Evolutionary conservation across 2,797 vertebrate genomes (phyloP).

Genomic region (Notolepis coatsorum): DNA sequence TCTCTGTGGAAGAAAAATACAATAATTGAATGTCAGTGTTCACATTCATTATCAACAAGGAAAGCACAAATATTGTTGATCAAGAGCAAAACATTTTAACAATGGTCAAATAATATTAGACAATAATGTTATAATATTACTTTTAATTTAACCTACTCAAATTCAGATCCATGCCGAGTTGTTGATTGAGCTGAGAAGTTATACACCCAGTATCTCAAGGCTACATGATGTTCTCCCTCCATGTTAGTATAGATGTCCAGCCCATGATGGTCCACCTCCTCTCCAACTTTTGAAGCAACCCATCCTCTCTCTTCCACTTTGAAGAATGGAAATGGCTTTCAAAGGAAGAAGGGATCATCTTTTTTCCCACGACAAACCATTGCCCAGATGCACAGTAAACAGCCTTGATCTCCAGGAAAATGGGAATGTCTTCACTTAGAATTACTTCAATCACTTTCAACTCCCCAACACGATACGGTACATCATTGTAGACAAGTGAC

Average conservation of each 20-base stretch:
- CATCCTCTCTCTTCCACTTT: slow-evolving; percentile 16
- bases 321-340: slow-evolving; percentile 15
- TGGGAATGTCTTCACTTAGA: slow-evolving; percentile 6
- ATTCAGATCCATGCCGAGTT: background rate
- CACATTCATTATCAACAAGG: too few relatives aligned
- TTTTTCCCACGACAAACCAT: background rate
- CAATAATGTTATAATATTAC: background rate
- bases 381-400: slow-evolving; percentile 3
- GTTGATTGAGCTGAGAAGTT: background rate
- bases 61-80: too few relatives aligned
- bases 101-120: too few relatives aligned
- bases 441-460: slow-evolving; percentile 5
- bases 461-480: background rate
- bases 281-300: slow-evolving; percentile 7
- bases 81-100: too few relatives aligned
- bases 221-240: background rate
- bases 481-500: background rate
- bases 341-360: background rate
- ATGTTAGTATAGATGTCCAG: slow-evolving; percentile 4
- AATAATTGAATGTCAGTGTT: background rate
- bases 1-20: background rate
- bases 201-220: background rate
- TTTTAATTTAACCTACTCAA: background rate
- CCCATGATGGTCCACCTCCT: slow-evolving; percentile 12
- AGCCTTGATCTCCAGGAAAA: slow-evolving; percentile 12